phyloP scores from a whole-genome alignment of 37 sponge, comb jelly and placozoan species.

The Oopsacas minuta region DNA sequence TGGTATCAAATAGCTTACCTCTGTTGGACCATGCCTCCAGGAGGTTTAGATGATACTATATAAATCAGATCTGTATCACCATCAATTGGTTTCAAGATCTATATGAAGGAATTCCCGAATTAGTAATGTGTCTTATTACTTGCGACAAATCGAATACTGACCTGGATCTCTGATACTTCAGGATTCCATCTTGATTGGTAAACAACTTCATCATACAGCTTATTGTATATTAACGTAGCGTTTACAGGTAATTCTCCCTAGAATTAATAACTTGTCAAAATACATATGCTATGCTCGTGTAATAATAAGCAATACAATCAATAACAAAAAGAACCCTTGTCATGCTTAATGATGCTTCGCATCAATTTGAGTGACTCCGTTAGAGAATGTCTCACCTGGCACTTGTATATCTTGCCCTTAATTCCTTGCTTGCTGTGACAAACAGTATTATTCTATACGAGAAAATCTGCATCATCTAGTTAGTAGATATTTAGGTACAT shows the following conservation, averaged over 20 bases:
- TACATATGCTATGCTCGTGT: not conserved
- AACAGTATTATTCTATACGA: not conserved
- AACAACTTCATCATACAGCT: not conserved
- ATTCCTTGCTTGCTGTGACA: not conserved
- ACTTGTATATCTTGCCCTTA: constrained; percentile 5
- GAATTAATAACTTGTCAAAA: not conserved
- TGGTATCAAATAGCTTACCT: not conserved
- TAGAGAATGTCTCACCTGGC: not conserved
- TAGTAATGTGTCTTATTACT: not conserved
- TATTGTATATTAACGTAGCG: not conserved
- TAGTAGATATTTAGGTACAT: not conserved
- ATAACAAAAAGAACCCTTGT: not conserved
- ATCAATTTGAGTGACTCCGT: too few relatives aligned
- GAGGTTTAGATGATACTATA: not conserved
- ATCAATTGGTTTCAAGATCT: not conserved
- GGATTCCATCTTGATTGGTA: not conserved
- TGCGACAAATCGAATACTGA: not conserved
- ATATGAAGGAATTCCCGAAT: not conserved
- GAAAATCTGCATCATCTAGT: too few relatives aligned
- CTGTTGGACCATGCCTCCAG: not conserved
- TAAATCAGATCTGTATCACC: not conserved
- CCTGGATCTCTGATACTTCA: not conserved
- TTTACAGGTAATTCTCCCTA: not conserved
- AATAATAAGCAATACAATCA: not conserved
- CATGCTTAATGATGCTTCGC: not conserved